Conservation (phyloP, 2,797 vertebrate genomes). For the Chloroceryle amazona region DNA sequence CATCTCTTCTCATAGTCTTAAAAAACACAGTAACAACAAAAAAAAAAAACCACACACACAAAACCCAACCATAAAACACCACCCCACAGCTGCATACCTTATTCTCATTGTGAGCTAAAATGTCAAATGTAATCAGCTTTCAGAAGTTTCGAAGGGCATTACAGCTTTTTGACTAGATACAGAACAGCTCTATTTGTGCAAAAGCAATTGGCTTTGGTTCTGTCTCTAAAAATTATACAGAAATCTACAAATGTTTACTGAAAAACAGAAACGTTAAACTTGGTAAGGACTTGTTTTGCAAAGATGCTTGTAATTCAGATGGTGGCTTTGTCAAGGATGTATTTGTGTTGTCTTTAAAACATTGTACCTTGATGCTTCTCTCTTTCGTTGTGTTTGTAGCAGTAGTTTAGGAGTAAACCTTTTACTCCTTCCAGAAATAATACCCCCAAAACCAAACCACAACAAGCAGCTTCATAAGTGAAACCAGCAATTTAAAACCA, state of each 20-base stretch:
- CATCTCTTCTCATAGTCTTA: neutral
- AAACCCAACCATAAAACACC: neutral
- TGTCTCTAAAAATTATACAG: rapidly evolving
- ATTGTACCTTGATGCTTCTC: neutral
- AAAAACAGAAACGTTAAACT: neutral
- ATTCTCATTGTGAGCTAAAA: neutral
- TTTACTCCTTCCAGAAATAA: neutral
- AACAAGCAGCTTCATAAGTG: neutral
- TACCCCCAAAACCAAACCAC: neutral
- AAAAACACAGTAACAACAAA: neutral
- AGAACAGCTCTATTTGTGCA: neutral
- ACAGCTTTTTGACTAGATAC: neutral
- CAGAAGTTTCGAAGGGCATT: neutral
- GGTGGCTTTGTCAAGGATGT: neutral
- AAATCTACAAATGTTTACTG: neutral
- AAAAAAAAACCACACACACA: neutral
- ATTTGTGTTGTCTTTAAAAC: neutral
- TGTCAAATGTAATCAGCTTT: neutral
- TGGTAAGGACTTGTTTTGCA: neutral
- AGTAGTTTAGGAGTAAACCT: neutral
- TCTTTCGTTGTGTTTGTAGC: neutral
- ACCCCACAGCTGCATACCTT: no score
- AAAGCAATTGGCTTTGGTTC: neutral
- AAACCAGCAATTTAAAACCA: neutral
- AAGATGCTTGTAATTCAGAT: neutral